Evolutionary conservation across 64 coral and sea anemone genomes (phyloP).

Genomic region (Pocillopora damicornis): DNA sequence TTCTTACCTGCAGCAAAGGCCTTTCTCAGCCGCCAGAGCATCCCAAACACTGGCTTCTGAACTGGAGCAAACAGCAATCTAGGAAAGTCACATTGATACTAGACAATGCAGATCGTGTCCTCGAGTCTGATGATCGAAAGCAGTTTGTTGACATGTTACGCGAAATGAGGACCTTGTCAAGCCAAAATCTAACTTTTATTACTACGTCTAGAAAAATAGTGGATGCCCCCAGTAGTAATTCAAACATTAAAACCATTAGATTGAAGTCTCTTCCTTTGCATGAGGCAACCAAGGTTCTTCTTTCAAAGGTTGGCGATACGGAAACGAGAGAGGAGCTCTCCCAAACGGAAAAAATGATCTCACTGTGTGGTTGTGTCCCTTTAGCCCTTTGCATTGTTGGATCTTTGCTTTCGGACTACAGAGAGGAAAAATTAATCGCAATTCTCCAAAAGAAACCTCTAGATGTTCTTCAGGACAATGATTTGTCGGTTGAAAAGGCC

Average conservation of each 20-base stretch:
- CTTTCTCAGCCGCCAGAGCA: constrained; percentile 34
- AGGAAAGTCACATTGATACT: constrained; percentile 32
- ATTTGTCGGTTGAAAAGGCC: constrained; percentile 17
- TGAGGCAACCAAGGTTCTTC: neutral
- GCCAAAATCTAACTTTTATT: constrained; percentile 35
- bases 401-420: constrained; percentile 31
- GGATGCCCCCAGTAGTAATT: neutral
- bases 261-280: neutral
- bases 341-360: constrained; percentile 4
- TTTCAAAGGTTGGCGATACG: neutral
- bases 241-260: neutral
- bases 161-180: constrained; percentile 39
- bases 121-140: constrained; percentile 12
- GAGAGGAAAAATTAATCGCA: neutral
- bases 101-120: constrained; percentile 36
- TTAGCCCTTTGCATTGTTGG: constrained; percentile 59
- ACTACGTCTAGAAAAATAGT: constrained; percentile 43
- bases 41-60: constrained; percentile 20
- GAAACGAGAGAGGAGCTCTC: neutral
- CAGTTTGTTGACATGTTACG: constrained; percentile 33
- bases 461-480: constrained; percentile 11
- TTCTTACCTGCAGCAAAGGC: constrained; percentile 33
- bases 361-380: constrained; percentile 45
- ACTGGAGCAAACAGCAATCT: constrained; percentile 43
- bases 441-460: constrained; percentile 30